Evolutionary conservation across 2,113 vertebrate genomes (phyloP).

Genomic region (Salvator merianae): DNA sequence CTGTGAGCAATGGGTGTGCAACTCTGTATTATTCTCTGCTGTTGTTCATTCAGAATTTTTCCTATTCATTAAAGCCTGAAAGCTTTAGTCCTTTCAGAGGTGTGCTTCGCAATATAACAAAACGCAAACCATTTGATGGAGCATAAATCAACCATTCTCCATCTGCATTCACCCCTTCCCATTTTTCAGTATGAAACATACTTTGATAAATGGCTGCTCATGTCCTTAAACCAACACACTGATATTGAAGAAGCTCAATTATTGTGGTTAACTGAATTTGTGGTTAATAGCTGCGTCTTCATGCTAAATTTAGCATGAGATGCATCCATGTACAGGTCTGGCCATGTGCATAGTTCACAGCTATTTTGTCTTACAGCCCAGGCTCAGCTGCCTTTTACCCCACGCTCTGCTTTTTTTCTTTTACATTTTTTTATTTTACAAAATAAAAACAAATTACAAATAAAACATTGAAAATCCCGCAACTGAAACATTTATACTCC

Average conservation of each 20-base stretch:
- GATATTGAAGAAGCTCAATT: conserved; percentile 38
- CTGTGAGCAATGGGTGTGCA: conserved; percentile 11
- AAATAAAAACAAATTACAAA: no score
- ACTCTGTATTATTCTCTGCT: background rate
- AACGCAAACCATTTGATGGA: conserved; percentile 15
- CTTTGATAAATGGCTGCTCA: conserved; percentile 36
- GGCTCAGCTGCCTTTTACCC: no score
- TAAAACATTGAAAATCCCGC: no score
- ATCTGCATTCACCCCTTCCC: background rate
- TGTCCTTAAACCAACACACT: background rate
- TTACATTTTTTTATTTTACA: no score
- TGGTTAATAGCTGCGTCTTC: background rate
- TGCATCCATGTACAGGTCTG: no score
- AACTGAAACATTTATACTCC: no score
- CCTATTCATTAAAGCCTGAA: background rate
- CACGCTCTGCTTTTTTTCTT: no score
- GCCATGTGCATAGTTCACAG: no score
- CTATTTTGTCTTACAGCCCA: no score
- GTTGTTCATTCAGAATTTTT: conserved; percentile 24
- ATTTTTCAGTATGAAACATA: conserved; percentile 47
- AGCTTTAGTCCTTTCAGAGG: background rate
- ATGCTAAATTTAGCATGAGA: no score
- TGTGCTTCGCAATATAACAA: conserved; percentile 2
- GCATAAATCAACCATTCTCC: conserved; percentile 35
- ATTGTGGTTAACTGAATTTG: conserved; percentile 19